Base-by-base conservation (phyloP, 2,888 invertebrate genomes). In the Cryptosula pallasiana region DNA sequence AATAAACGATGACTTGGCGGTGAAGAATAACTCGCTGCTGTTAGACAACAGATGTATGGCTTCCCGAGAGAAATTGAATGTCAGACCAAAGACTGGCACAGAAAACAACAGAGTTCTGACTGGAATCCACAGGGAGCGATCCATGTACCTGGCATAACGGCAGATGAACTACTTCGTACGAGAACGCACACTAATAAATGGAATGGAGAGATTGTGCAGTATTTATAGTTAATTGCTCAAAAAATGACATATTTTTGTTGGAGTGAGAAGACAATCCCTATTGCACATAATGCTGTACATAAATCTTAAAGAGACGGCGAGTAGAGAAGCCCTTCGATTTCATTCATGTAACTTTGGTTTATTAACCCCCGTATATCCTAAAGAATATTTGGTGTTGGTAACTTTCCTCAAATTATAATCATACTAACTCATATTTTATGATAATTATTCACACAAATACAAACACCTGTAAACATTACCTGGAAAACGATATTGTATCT, bases 1-100 rank as follows among this genome's bases (percentile, higher is more conserved):
- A 36, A 82, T 85, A 76, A 83, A 84, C 73, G 81, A 83, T 76
- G 85, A 85, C 73, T 78, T 85, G 35, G 81, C 81, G 35, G 76
- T 78, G 73, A 85, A 85, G 78, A 81, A 78, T 72, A 81, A 83
- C 76, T 83, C 84, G 27, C 79, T 85, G 27, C 81, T 81, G 76
- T 78, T 85, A 69, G 84, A 85, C 75, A 80, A 83, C 74, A 80
- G 81, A 71, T 82, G 83, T 73, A 78, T 83, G 80, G 79, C 78
- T 72, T 78, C 81, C 13, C 78, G 85, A n/a, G 75, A 81, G 76
- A 82, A 82, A 75, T 78, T 85, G 35, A 77, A 78, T 73, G 76
- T 78, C 23, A 75, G 78, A 69, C 81, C 81, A 55, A 78, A 78
- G 73, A 79, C 80, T 9, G 72, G 76, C 27, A 75, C 79, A 58